Base-by-base conservation (phyloP, 2,888 invertebrate species). In the Calliopum simillimum region DNA sequence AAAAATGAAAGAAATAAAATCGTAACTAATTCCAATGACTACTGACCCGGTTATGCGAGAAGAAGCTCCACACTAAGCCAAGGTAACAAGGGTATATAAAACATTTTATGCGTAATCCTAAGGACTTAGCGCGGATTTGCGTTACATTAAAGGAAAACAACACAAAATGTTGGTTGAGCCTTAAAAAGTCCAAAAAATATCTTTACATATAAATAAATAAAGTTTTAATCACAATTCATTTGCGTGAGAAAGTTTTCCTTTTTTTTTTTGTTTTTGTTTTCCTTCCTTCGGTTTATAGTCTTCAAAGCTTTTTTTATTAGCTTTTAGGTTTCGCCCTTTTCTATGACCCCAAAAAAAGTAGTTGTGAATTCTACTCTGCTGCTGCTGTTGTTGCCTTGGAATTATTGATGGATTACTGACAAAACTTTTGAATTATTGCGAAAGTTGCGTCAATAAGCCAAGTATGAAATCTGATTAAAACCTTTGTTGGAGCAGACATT, bases 321-420 rank as follows among this genome's bases (percentile, higher is more conserved):
- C 33, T 33, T 33, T 33, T 33, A 8, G n/a, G 33, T 33, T 33
- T 33, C 8, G 2, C 8, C 8, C 8, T 33, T 33, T 33, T 33
- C 5, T 1, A 6, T 4, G 8, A 4, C 33, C 33, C 8, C 1
- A 33, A 33, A 33, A 33, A 33, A 33, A 33, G 33, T 33, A 33
- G 33, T 33, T 33, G 33, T 6, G 33, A 33, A 33, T 33, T 33
- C 33, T 33, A 33, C 33, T 33, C 8, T 33, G 33, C 33, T 33
- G 8, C 8, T 33, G 33, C 8, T 33, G 33, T 8, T 33, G 8
- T 33, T 33, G 33, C 33, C 8, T n/a, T 14, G 49, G 64, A 19
- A 58, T 66, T 66, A 58, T 66, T 66, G 66, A 58, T 46, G 66
- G 66, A 66, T 66, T 56, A 66, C 58, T 58, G 53, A 33, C 41